Evolutionary conservation across 2,113 vertebrate genomes (phyloP).

Genomic region (Clupea harengus): DNA sequence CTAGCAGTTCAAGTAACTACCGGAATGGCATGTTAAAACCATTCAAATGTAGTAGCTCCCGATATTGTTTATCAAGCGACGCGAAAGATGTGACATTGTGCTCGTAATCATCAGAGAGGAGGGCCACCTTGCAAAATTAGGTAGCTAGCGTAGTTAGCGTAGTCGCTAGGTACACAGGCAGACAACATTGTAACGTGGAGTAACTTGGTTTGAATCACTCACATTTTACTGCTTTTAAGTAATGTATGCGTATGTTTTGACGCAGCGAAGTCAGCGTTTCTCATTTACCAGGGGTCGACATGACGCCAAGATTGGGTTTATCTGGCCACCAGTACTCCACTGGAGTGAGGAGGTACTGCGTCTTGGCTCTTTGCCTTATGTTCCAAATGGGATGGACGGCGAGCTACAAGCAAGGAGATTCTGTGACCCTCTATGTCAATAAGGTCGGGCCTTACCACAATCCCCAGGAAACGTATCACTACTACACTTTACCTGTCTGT

Average conservation of each 20-base stretch:
- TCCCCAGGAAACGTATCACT: slow-evolving; percentile 93
- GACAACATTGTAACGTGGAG: not conserved
- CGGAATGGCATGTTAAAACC: not conserved
- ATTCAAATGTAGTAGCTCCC: not conserved
- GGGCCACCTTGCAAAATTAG: not conserved
- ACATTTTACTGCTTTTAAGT: not conserved
- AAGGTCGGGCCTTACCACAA: slow-evolving; percentile 95
- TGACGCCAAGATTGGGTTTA: slow-evolving; percentile 29
- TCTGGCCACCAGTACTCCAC: slow-evolving; percentile 36
- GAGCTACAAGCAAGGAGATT: slow-evolving; percentile 77
- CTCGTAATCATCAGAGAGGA: not conserved
- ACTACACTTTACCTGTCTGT: slow-evolving; percentile 88
- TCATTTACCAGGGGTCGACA: slow-evolving; percentile 46
- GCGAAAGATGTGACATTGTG: not conserved
- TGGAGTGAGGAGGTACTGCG: slow-evolving; percentile 51
- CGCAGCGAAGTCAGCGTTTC: slow-evolving; percentile 21
- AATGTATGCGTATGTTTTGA: not conserved
- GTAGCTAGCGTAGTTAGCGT: not conserved
- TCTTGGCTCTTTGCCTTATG: slow-evolving; percentile 65
- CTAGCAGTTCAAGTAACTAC: not conserved
- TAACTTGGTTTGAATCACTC: not conserved
- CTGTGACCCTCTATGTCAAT: slow-evolving; percentile 86
- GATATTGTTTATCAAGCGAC: not conserved
- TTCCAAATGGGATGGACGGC: slow-evolving; percentile 59
- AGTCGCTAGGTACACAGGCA: not conserved